Evolutionary conservation across 2,888 invertebrate genomes (phyloP).

Genomic region (Halictus ligatus): DNA sequence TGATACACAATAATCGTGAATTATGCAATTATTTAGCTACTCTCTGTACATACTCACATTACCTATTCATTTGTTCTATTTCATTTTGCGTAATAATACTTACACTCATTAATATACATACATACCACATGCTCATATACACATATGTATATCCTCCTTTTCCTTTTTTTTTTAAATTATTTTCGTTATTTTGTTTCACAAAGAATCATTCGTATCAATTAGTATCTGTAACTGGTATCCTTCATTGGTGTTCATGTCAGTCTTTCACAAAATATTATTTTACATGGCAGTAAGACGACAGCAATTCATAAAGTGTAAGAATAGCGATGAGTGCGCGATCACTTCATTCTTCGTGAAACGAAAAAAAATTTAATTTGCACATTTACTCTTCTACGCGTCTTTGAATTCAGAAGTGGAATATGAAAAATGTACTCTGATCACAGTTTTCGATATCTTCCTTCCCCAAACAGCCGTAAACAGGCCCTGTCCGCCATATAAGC

Average conservation of each 20-base stretch:
- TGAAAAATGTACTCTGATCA: slow-evolving; percentile 71
- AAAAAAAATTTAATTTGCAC: slow-evolving; percentile 48
- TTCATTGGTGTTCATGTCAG: slow-evolving; percentile 36
- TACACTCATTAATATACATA: slow-evolving; percentile 45
- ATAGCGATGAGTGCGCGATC: background rate
- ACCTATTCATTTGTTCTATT: slow-evolving; percentile 35
- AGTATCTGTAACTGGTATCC: background rate
- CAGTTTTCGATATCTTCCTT: slow-evolving; percentile 87
- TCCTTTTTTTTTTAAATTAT: background rate
- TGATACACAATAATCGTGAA: slow-evolving; percentile 25
- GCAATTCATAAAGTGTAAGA: slow-evolving; percentile 6
- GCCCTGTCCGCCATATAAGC: slow-evolving; percentile 94
- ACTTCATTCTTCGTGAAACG: slow-evolving; percentile 58
- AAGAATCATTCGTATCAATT: slow-evolving; percentile 36
- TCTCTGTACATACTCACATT: slow-evolving; percentile 50
- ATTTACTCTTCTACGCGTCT: slow-evolving; percentile 49
- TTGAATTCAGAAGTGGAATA: slow-evolving; percentile 38
- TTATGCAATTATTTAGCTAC: slow-evolving; percentile 44
- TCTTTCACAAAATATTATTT: slow-evolving; percentile 45
- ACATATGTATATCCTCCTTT: slow-evolving; percentile 10
- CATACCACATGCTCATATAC: slow-evolving; percentile 41
- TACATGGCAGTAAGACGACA: slow-evolving; percentile 8
- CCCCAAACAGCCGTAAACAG: slow-evolving; percentile 94
- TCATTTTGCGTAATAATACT: slow-evolving; percentile 43
- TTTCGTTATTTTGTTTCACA: slow-evolving; percentile 42